Base-by-base conservation (phyloP, 1,140 invertebrate species). In the Bombus turneri region DNA sequence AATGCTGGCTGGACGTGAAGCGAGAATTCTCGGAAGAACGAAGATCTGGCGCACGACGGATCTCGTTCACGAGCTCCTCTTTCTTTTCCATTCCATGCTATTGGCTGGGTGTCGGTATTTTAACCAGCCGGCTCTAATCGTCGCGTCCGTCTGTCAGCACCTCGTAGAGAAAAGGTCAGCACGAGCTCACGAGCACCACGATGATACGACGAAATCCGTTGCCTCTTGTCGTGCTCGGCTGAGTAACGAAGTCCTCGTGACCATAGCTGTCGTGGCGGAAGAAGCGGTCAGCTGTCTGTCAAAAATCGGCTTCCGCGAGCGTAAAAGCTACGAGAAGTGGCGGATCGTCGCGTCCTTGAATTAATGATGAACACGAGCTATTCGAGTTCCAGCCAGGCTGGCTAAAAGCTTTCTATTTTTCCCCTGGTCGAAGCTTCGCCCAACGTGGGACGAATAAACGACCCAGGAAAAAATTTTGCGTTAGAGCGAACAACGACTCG, bases 101-200 rank as follows among this genome's bases (percentile, higher is more conserved):
- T 53, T 53, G 18, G 47, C 18, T 28, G 22, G 53, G 6, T 83
- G 57, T 86, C 74, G 28, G 53, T 64, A 43, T 83, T 75, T 57
- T n/a, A 78, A 43, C 75, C 64, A n/a, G 22, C 68, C 31, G 66
- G 22, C 68, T 64, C 83, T 88, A 89, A 89, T 89, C 86, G 88
- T 86, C 83, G 86, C 83, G 76, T 83, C 62, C 88, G 86, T 88
- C 87, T 47, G 77, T 89, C 88, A 68, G 39, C 86, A 76, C 37
- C 77, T 87, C 66, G 47, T 68, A 10, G 62, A 41, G 43, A 53
- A 43, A 59, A 69, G 76, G 75, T 85, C 80, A 62, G 53, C 84
- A 13, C 57, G 74, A 53, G 53, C 77, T 81, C 73, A 74, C 76
- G 81, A 86, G 59, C 53, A 25, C 34, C 10, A 47, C 59, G 59